Conservation (phyloP, 2,113 vertebrate species). For the Nanger granti region DNA sequence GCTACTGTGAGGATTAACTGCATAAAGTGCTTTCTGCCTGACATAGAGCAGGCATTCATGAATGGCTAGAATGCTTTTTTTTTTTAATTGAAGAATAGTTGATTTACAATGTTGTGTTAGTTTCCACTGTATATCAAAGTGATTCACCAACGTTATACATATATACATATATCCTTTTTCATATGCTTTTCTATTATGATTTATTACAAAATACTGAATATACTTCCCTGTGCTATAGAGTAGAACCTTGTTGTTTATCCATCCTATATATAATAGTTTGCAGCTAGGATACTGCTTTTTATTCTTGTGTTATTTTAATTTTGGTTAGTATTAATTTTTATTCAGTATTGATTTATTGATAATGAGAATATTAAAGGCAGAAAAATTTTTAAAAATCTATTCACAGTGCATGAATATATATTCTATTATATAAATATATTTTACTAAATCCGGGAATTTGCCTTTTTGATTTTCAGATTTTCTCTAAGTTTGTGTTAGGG, state of each 20-base stretch:
- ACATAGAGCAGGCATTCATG: neutral
- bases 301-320: neutral
- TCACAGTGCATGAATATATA: neutral
- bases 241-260: neutral
- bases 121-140: neutral
- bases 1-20: neutral
- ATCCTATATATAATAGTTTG: neutral
- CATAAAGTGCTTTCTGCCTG: neutral
- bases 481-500: neutral
- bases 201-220: neutral
- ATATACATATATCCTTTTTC: neutral
- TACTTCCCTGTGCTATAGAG: neutral
- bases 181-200: neutral
- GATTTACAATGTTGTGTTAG: neutral
- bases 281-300: neutral
- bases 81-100: neutral
- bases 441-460: neutral
- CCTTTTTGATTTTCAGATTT: neutral
- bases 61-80: neutral
- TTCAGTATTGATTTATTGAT: neutral
- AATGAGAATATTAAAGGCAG: neutral
- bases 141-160: neutral
- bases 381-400: neutral
- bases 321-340: neutral
- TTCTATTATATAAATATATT: neutral